Evolutionary conservation across 2,113 vertebrate species (phyloP).

Genomic region (Dinomys branickii): DNA sequence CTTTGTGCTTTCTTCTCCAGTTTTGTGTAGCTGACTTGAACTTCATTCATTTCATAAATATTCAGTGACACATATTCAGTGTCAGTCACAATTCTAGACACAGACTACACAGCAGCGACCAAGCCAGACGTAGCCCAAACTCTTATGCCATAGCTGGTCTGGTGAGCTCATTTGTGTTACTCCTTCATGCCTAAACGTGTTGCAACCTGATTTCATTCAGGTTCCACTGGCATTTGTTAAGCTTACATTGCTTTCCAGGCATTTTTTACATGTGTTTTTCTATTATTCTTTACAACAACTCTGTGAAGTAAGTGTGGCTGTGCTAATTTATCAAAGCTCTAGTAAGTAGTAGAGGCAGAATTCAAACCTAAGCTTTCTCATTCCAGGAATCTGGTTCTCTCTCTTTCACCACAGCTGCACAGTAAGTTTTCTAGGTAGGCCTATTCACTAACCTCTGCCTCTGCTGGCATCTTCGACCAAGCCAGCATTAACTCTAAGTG

Average conservation of each 20-base stretch:
- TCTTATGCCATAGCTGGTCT: neutral
- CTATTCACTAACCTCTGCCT: neutral
- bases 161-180: neutral
- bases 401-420: neutral
- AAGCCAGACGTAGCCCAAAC: neutral
- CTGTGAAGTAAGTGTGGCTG: neutral
- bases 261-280: neutral
- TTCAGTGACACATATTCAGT: neutral
- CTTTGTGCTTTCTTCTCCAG: neutral
- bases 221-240: neutral
- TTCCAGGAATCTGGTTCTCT: neutral
- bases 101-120: neutral
- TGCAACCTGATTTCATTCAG: neutral
- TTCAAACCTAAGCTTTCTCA: neutral
- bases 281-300: neutral
- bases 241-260: neutral
- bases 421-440: neutral
- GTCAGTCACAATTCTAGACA: neutral
- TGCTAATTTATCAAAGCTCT: neutral
- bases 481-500: neutral
- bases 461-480: neutral
- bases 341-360: neutral
- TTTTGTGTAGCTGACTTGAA: neutral
- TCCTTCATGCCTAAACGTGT: neutral
- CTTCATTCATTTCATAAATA: neutral